These are phyloP conservation scores for Cylas formicarius DNA, from an alignment of 1,140 invertebrate genomes.

Conservation along the genomic window DNA sequence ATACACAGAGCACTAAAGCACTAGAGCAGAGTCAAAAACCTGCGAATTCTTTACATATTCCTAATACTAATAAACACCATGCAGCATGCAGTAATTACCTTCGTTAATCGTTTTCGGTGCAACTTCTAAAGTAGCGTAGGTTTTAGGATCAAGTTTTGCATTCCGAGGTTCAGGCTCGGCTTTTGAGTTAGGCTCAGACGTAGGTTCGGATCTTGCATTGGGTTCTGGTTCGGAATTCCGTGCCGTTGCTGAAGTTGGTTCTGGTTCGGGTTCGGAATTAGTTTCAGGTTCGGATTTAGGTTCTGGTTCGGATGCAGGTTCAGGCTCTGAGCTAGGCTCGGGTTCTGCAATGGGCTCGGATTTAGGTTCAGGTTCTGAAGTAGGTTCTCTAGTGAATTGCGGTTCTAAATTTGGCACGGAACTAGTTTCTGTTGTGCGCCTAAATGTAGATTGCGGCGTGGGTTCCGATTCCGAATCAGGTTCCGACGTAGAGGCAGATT, in stretches of 20 bases:
- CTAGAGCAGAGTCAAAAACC: too few species aligned
- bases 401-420: constrained; percentile 39
- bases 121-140: constrained; percentile 35
- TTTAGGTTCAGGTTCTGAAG: constrained; percentile 36
- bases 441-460: constrained; percentile 37
- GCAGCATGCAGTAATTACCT: constrained; percentile 18
- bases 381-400: constrained; percentile 37
- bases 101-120: constrained; percentile 28
- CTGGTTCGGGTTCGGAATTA: constrained; percentile 39
- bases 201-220: constrained; percentile 39
- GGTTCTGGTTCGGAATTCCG: constrained; percentile 40
- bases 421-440: constrained; percentile 34
- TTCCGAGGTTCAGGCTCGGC: constrained; percentile 42
- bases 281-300: constrained; percentile 40
- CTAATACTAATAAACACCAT: constrained; percentile 30
- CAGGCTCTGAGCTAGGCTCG: constrained; percentile 44
- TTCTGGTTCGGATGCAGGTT: constrained; percentile 42
- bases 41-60: too few species aligned
- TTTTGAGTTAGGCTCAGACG: constrained; percentile 37
- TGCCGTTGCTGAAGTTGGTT: constrained; percentile 30
- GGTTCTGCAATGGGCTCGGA: constrained; percentile 39
- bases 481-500: constrained; percentile 40
- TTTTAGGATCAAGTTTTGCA: constrained; percentile 35
- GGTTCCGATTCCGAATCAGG: constrained; percentile 43
- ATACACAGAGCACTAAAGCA: background rate